Evolutionary conservation across 1,140 invertebrate species (phyloP).

Genomic region (Halictus rubicundus): DNA sequence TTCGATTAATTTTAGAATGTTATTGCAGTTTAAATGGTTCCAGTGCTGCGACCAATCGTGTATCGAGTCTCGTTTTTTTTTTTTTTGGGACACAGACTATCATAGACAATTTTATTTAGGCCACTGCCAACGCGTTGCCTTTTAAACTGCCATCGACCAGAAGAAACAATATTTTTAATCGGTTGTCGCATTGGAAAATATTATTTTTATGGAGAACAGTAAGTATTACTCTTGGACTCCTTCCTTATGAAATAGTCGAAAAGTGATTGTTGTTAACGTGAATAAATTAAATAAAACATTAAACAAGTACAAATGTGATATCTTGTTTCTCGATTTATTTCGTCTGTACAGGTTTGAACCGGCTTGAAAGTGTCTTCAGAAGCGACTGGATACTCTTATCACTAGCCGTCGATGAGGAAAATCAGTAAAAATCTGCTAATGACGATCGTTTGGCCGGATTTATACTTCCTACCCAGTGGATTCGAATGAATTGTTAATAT

Average conservation of each 20-base stretch:
- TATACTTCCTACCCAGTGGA: not conserved
- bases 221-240: not conserved
- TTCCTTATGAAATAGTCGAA: not conserved
- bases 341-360: not conserved
- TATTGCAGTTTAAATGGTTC: no score
- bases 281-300: not conserved
- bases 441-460: not conserved
- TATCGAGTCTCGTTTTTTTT: no score
- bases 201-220: no score
- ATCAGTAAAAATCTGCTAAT: conserved; percentile 28
- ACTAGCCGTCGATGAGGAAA: conserved; percentile 16
- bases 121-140: no score
- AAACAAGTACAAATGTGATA: not conserved
- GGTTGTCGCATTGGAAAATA: not conserved
- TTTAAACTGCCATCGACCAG: no score
- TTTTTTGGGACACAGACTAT: no score
- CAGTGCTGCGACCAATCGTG: no score
- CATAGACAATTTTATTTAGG: no score
- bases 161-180: no score
- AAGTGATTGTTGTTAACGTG: not conserved
- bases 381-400: conserved; percentile 8
- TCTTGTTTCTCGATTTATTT: not conserved
- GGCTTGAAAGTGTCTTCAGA: not conserved
- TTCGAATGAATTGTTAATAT: not conserved
- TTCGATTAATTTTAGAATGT: no score